Evolutionary conservation across 2,888 invertebrate genomes (phyloP).

Genomic region (Mimachlamys varia): DNA sequence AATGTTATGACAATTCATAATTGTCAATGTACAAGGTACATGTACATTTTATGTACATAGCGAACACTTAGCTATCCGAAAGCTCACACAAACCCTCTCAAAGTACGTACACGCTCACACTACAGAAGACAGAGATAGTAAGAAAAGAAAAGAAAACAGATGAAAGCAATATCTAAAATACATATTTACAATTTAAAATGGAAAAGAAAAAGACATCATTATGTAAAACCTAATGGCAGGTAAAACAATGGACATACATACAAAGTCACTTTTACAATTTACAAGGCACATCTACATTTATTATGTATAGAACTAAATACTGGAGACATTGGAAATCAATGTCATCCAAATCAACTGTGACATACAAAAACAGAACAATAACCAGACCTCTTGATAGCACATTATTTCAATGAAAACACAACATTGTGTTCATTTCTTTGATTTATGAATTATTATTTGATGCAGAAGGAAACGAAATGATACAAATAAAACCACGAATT

Average conservation of each 20-base stretch:
- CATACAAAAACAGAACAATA: not conserved
- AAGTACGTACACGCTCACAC: too few relatives aligned
- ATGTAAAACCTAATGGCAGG: constrained; percentile 23
- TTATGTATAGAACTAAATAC: not conserved
- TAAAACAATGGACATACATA: not conserved
- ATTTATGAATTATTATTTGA: too few relatives aligned
- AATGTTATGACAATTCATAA: too few relatives aligned
- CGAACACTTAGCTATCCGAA: too few relatives aligned
- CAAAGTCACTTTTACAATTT: not conserved
- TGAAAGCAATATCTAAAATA: not conserved
- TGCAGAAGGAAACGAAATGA: too few relatives aligned
- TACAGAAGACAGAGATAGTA: not conserved
- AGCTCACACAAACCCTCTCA: too few relatives aligned
- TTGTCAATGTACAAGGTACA: too few relatives aligned
- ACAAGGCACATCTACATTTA: constrained; percentile 14
- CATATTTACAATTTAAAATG: constrained; percentile 7
- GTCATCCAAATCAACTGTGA: not conserved
- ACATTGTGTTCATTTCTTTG: too few relatives aligned
- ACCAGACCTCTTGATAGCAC: too few relatives aligned
- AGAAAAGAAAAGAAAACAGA: not conserved
- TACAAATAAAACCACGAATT: too few relatives aligned
- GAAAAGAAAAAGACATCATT: not conserved
- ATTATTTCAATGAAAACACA: too few relatives aligned
- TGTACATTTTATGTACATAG: too few relatives aligned
- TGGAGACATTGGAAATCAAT: not conserved